A percentile compares a stretch with the other conserved stretches of the same genome.
Evolutionary conservation across 2,888 invertebrate genomes (phyloP).

Genomic region (Drosophila austrosaltans): DNA sequence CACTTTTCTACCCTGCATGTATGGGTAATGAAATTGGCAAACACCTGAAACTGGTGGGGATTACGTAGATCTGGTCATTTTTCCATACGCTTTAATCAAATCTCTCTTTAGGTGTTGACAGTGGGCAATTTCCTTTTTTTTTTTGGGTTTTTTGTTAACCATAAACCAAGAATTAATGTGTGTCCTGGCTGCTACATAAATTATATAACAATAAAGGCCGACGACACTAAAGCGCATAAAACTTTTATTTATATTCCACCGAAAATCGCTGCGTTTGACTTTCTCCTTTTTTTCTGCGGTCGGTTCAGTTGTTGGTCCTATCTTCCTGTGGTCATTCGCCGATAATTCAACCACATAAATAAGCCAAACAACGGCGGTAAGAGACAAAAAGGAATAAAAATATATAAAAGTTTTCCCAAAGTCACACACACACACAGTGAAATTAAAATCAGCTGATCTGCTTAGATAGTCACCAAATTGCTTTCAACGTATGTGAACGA

Average conservation of each 20-base stretch:
- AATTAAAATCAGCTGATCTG: conserved; percentile 66
- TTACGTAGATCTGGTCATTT: not conserved
- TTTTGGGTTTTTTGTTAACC: conserved; percentile 22
- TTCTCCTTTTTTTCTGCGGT: conserved; percentile 39
- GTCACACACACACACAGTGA: conserved; percentile 38
- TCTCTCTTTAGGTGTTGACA: not conserved
- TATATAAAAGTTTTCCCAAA: conserved; percentile 1
- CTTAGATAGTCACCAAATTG: conserved; percentile 42
- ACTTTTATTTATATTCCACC: conserved; percentile 57
- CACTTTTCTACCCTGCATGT: not conserved
- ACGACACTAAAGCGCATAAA: conserved; percentile 57
- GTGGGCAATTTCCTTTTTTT: conserved; percentile 1
- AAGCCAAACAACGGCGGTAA: conserved; percentile 48
- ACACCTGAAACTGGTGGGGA: conserved; percentile 1
- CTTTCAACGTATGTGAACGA: conserved; percentile 34
- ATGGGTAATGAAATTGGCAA: conserved; percentile 18
- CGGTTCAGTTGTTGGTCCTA: not conserved
- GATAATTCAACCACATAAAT: conserved; percentile 73
- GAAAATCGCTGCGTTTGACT: conserved; percentile 72
- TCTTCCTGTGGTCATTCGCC: conserved; percentile 30
- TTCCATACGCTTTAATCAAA: not conserved
- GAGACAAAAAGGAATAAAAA: not conserved
- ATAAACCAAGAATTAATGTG: conserved; percentile 65
- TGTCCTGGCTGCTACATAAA: conserved; percentile 64
- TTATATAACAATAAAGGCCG: conserved; percentile 67